phyloP scores from a whole-genome alignment of 1,140 invertebrate genomes.

The Bombus sylvicola region DNA sequence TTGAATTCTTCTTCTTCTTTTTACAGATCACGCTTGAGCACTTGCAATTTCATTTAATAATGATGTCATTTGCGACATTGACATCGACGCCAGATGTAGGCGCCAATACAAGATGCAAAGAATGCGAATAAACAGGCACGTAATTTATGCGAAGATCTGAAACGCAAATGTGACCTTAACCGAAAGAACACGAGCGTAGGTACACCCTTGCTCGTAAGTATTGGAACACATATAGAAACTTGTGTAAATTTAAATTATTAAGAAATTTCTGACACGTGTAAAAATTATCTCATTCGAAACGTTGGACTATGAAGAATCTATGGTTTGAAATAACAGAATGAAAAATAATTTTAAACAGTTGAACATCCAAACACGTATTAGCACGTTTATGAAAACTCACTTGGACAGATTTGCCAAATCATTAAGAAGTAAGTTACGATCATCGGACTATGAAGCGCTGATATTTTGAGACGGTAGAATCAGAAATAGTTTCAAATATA shows the following conservation, averaged over 20 bases:
- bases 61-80: background rate
- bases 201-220: too few species aligned
- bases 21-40: background rate
- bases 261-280: background rate
- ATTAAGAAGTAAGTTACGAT: too few species aligned
- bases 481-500: background rate
- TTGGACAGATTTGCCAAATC: too few species aligned
- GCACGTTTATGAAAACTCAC: too few species aligned
- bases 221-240: background rate
- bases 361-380: too few species aligned
- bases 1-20: background rate
- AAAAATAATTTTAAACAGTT: too few species aligned
- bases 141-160: background rate
- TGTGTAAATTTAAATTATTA: too few species aligned
- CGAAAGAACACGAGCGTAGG: slow-evolving; percentile 3
- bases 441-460: too few species aligned
- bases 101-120: slow-evolving; percentile 5
- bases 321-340: too few species aligned
- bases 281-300: background rate
- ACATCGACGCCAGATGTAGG: background rate
- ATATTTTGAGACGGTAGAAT: background rate
- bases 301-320: too few species aligned
- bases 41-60: background rate
- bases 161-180: slow-evolving; percentile 7
- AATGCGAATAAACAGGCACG: slow-evolving; percentile 15